Evolutionary conservation across 2,797 vertebrate genomes (phyloP).

Genomic region (Octomys mimax): DNA sequence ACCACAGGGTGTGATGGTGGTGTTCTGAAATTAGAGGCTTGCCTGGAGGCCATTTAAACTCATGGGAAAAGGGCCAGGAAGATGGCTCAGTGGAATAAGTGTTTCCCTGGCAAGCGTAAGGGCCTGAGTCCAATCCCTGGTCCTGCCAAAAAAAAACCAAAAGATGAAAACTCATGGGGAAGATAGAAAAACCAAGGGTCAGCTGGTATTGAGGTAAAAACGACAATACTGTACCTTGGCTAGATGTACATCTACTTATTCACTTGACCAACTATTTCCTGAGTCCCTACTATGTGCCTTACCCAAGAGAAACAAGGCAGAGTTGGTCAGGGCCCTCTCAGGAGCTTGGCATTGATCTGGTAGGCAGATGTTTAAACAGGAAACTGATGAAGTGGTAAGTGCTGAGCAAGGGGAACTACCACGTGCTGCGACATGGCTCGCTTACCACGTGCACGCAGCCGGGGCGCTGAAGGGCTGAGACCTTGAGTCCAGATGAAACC

Average conservation of each 20-base stretch:
- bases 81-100: too few relatives aligned
- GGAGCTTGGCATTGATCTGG: slow-evolving; percentile 4
- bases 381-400: not conserved
- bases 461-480: slow-evolving; percentile 16
- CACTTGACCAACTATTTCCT: not conserved
- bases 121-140: too few relatives aligned
- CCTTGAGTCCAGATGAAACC: slow-evolving; percentile 10
- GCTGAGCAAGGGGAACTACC: not conserved
- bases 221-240: not conserved
- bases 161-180: not conserved
- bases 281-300: not conserved
- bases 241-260: not conserved
- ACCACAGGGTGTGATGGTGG: not conserved
- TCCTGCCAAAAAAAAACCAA: too few relatives aligned
- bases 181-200: slow-evolving; percentile 14
- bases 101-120: too few relatives aligned
- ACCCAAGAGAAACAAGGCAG: not conserved
- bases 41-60: not conserved
- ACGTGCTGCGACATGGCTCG: not conserved
- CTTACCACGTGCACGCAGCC: not conserved
- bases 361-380: not conserved
- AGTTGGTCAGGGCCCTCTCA: not conserved
- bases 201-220: not conserved
- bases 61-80: not conserved
- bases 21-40: slow-evolving; percentile 38